phyloP scores from a whole-genome alignment of 2,888 invertebrate species.

The Rhagonycha fulva region DNA sequence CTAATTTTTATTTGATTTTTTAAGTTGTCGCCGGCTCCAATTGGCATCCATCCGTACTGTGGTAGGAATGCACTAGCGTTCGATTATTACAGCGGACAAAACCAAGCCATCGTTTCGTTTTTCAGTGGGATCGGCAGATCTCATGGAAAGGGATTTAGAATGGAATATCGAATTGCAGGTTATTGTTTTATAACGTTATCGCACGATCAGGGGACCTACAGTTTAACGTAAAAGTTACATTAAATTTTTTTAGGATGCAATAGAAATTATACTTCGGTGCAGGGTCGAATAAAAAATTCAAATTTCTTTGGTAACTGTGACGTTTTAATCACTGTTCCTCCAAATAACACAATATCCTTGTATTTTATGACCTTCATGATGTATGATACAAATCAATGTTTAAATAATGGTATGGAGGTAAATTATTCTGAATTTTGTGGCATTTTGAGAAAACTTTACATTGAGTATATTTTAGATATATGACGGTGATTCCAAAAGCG shows the following conservation, averaged over 20 bases:
- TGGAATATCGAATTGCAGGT: conserved; percentile 64
- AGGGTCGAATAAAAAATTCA: conserved; percentile 68
- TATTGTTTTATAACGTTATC: background rate
- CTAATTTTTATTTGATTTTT: conserved; percentile 9
- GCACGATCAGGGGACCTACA: no score
- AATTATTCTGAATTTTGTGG: background rate
- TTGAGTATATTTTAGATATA: conserved; percentile 52
- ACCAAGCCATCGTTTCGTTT: conserved; percentile 58
- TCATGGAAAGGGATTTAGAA: conserved; percentile 66
- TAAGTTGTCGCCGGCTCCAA: conserved; percentile 42
- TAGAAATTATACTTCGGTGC: conserved; percentile 70
- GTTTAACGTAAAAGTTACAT: no score
- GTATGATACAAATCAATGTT: conserved; percentile 52
- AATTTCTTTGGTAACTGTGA: conserved; percentile 60
- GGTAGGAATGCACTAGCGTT: conserved; percentile 55
- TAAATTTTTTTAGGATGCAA: conserved; percentile 60
- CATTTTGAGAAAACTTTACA: background rate
- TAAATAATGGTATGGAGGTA: conserved; percentile 52
- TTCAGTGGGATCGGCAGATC: conserved; percentile 49
- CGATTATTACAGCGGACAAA: conserved; percentile 57
- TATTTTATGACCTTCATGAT: conserved; percentile 64
- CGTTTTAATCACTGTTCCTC: conserved; percentile 68
- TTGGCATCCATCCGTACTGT: conserved; percentile 57
- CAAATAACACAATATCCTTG: conserved; percentile 70
- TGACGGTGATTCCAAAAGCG: conserved; percentile 52